Evolutionary conservation across 2,797 vertebrate genomes (phyloP), one percentile per base, ranked within the genome.

Genomic region (Falco concolor): DNA sequence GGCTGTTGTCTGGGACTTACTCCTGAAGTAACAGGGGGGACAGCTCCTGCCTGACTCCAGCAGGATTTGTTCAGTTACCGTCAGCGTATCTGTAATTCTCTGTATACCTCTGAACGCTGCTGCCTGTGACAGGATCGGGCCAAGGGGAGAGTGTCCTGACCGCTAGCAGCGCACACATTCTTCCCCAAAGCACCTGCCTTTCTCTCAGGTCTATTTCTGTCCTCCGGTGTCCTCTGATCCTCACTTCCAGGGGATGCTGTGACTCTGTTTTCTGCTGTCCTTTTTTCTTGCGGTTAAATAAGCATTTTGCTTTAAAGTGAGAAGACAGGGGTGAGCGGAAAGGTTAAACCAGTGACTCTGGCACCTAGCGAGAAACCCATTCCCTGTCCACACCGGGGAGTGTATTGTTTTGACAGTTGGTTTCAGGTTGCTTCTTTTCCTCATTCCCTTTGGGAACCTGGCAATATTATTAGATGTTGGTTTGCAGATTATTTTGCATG

Each of bases 151-250:
- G 12, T 89, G 79, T 87, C 65, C 89, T 94, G 84, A 83, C 72
- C 79, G 32, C 2, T 8, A 64, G 68, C 32, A 85, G 36, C 64
- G 57, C 13, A 49, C 52, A 23, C n/a, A 4, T 53, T 72, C 40
- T 32, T 81, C 57, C 61, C 61, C 50, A 81, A n/a, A 94, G 82
- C 77, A 88, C 79, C 50, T 88, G 73, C 85, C 61, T 90, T 91
- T 72, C 68, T 86, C 57, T 86, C 36, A 32, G n/a, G 54, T 84
- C 90, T 96, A 75, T 91, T 95, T 93, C 83, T 94, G 61, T 93
- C 76, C 50, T 75, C 61, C 1, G 2, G 20, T 68, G 53, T 85
- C 34, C 89, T 94, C 95, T 90, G 60, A 87, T 94, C 42, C 83
- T 28, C 50, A 64, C 49, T 95, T 91, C 68, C 45, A 95, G 79